These are phyloP conservation scores for Clarias laeviceps DNA, from an alignment of 2,797 vertebrate species.

Conservation along the genomic window DNA sequence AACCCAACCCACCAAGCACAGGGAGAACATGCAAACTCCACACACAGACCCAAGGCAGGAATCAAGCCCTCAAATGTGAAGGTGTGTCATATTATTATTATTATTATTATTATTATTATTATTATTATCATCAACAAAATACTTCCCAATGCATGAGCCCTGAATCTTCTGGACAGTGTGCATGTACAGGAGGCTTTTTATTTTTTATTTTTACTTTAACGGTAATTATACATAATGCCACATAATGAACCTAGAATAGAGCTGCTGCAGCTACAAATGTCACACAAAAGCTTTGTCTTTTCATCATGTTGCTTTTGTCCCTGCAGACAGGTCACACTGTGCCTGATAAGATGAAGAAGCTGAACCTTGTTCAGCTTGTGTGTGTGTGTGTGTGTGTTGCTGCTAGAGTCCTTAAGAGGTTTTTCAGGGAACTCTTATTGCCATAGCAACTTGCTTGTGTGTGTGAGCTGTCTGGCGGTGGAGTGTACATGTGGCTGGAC, in stretches of 20 bases:
- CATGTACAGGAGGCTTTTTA: not conserved
- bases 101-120: no score
- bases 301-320: slow-evolving; percentile 6
- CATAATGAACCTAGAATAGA: slow-evolving; percentile 22
- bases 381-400: slow-evolving; percentile 36
- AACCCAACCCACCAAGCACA: no score
- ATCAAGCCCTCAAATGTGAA: no score
- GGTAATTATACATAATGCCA: slow-evolving; percentile 19
- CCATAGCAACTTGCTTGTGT: slow-evolving; percentile 43
- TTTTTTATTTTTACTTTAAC: not conserved
- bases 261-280: slow-evolving; percentile 5
- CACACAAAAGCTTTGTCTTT: not conserved
- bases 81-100: no score
- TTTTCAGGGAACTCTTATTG: slow-evolving; percentile 29
- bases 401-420: slow-evolving; percentile 31
- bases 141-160: not conserved
- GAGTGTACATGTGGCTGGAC: not conserved
- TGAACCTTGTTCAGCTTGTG: slow-evolving; percentile 4
- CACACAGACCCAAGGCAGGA: no score
- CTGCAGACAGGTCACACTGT: not conserved
- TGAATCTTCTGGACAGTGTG: not conserved
- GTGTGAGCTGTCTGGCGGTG: slow-evolving; percentile 14
- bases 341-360: slow-evolving; percentile 5
- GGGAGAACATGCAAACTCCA: no score
- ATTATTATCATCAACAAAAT: no score